Evolutionary conservation across 2,888 invertebrate species (phyloP).

Genomic region (Gonocerus acuteangulatus): DNA sequence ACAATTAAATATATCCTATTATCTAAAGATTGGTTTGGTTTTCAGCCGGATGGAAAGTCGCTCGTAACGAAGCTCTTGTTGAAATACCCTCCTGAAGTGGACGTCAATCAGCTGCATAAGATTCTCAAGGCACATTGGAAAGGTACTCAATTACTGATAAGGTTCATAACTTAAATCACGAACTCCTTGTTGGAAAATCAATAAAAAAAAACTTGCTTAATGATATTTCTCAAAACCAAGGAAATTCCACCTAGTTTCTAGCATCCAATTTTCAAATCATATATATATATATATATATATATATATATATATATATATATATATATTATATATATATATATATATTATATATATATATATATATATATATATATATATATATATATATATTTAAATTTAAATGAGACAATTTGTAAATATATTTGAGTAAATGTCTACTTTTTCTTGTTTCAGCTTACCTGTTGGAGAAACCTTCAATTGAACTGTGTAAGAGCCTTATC

Average conservation of each 20-base stretch:
- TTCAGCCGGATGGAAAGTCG: constrained; percentile 49
- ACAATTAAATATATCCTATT: too few relatives aligned
- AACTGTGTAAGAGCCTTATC: constrained; percentile 59
- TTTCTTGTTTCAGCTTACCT: constrained; percentile 46
- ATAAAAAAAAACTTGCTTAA: too few relatives aligned
- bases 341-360: not conserved
- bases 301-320: not conserved
- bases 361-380: not conserved
- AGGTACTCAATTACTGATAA: constrained; percentile 42
- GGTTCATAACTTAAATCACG: too few relatives aligned
- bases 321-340: not conserved
- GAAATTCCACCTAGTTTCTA: too few relatives aligned
- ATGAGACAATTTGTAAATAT: not conserved
- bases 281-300: not conserved
- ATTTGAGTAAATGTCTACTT: not conserved
- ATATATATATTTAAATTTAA: not conserved
- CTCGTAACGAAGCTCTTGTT: constrained; percentile 48
- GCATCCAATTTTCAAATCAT: too few relatives aligned
- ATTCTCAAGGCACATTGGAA: constrained; percentile 54
- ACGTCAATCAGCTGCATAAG: constrained; percentile 54
- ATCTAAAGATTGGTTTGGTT: too few relatives aligned
- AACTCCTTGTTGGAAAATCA: too few relatives aligned
- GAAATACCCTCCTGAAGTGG: constrained; percentile 55
- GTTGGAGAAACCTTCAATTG: constrained; percentile 54
- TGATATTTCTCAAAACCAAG: too few relatives aligned